Evolutionary conservation across 1,140 invertebrate genomes (phyloP).

Genomic region (Drosophila elegans): DNA sequence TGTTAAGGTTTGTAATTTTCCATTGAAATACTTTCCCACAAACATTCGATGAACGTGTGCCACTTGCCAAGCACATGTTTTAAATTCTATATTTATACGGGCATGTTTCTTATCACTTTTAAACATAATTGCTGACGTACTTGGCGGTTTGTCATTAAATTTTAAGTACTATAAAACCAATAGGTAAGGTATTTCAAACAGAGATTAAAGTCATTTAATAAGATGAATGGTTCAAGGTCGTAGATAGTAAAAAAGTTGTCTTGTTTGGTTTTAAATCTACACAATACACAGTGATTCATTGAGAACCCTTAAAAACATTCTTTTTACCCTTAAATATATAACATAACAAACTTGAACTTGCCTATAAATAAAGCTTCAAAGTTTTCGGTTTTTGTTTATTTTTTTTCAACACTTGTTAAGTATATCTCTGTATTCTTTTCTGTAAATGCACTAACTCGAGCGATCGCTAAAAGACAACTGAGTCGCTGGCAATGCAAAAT

Average conservation of each 20-base stretch:
- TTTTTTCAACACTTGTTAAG: conserved; percentile 4
- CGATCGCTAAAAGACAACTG: conserved; percentile 67
- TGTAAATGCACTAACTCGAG: conserved; percentile 28
- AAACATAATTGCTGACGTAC: conserved; percentile 39
- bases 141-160: conserved; percentile 44
- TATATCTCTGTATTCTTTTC: conserved; percentile 2
- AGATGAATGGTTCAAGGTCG: conserved; percentile 55
- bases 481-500: conserved; percentile 41
- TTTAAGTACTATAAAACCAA: conserved; percentile 19
- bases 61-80: conserved; percentile 35
- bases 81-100: conserved; percentile 38
- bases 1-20: conserved; percentile 16
- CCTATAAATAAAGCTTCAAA: conserved; percentile 18
- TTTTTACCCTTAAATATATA: neutral
- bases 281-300: conserved; percentile 9
- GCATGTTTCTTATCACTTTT: conserved; percentile 48
- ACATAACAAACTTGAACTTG: conserved; percentile 52
- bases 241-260: conserved; percentile 24
- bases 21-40: conserved; percentile 4
- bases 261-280: neutral
- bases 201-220: conserved; percentile 31
- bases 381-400: conserved; percentile 3
- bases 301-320: conserved; percentile 6
- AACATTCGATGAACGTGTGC: conserved; percentile 3
- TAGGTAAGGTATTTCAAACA: conserved; percentile 12